These are phyloP conservation scores for Struthidea cinerea DNA, from an alignment of 2,113 vertebrate genomes.

Conservation along the genomic window DNA sequence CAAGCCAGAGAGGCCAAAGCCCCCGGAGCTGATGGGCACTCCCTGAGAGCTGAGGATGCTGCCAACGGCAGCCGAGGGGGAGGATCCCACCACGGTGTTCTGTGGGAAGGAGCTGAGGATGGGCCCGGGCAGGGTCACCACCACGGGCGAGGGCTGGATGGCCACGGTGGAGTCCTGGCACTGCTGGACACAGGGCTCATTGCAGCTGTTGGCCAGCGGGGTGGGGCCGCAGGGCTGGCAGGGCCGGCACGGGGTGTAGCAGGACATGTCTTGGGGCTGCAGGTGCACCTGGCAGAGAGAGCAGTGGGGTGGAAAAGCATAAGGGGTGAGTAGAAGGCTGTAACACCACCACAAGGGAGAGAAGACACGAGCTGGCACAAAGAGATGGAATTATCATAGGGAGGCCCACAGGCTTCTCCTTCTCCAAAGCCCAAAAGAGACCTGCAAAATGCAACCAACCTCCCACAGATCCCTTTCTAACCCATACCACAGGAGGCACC, in stretches of 20 bases:
- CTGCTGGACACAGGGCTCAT: not conserved
- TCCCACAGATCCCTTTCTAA: not conserved
- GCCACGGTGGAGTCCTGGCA: not conserved
- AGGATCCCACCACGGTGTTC: not conserved
- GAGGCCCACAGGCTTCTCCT: not conserved
- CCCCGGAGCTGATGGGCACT: not conserved
- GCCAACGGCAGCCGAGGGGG: not conserved
- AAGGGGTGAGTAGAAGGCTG: not conserved
- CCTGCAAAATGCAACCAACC: not conserved
- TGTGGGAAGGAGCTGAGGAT: not conserved
- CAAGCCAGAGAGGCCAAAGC: not conserved
- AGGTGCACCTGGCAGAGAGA: fast-evolving
- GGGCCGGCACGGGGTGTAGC: not conserved
- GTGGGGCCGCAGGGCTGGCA: not conserved
- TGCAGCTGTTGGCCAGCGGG: not conserved
- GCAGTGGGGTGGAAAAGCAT: fast-evolving
- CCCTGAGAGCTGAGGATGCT: not conserved
- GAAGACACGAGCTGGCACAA: not conserved
- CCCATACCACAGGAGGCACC: not conserved
- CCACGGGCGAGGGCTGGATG: not conserved
- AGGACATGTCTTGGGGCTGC: not conserved
- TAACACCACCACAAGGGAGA: not conserved
- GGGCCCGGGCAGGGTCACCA: not conserved
- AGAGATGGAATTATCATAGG: not conserved
- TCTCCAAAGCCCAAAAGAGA: not conserved